Percentiles rank a stretch among this genome's conserved stretches.
Evolutionary conservation across 2,113 vertebrate genomes (phyloP).

Genomic region (Tympanuchus pallidicinctus): DNA sequence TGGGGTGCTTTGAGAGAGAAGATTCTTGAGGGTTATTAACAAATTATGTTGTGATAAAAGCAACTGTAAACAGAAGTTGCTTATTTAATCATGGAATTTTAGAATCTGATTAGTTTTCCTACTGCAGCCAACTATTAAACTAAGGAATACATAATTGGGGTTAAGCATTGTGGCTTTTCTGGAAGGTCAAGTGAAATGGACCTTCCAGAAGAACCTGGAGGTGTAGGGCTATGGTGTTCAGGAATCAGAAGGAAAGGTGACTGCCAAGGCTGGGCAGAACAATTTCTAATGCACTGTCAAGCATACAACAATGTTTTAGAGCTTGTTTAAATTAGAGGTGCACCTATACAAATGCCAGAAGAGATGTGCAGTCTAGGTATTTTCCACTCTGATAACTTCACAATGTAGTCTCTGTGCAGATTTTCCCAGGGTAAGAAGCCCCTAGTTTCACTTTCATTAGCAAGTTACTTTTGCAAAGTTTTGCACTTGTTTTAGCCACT

Average conservation of each 20-base stretch:
- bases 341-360: background rate
- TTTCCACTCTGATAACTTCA: background rate
- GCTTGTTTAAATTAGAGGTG: background rate
- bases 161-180: background rate
- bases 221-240: background rate
- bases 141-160: background rate
- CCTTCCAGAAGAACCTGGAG: background rate
- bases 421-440: background rate
- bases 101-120: background rate
- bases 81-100: constrained; percentile 21
- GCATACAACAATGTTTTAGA: background rate
- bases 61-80: background rate
- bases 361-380: background rate
- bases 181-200: background rate
- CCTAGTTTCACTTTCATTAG: background rate
- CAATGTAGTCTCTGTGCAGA: background rate
- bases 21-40: background rate
- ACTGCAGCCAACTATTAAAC: background rate
- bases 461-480: background rate
- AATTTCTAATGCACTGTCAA: background rate
- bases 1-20: background rate
- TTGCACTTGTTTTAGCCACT: background rate
- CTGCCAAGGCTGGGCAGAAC: background rate
- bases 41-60: background rate
- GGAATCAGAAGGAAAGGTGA: background rate